A percentile compares a stretch with the other conserved stretches of the same genome.
Conservation (phyloP, 2,113 vertebrate genomes). For the Pipa parva region DNA sequence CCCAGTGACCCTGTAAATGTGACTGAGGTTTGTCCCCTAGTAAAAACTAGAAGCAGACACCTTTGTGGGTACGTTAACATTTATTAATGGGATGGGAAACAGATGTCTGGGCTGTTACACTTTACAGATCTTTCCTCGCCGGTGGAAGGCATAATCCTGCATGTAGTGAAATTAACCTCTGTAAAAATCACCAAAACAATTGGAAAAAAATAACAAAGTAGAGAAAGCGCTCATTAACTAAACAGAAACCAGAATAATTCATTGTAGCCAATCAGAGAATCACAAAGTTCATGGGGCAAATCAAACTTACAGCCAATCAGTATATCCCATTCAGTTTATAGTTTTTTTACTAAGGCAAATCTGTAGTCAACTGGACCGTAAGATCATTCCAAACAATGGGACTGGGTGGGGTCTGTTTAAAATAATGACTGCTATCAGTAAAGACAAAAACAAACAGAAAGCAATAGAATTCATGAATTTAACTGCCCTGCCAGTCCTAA, state of each 20-base stretch:
- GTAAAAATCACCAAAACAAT: conserved; percentile 37
- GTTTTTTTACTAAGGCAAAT: background rate
- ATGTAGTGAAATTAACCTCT: conserved; percentile 44
- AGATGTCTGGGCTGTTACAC: conserved; percentile 42
- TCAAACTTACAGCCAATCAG: background rate
- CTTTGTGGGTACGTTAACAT: conserved; percentile 49
- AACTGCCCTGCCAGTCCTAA: background rate
- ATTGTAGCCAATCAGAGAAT: background rate
- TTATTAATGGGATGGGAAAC: conserved; percentile 44
- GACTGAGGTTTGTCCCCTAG: conserved; percentile 42
- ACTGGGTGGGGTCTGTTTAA: too few relatives aligned
- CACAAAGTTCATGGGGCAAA: background rate
- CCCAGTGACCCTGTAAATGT: conserved; percentile 14
- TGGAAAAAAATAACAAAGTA: conserved; percentile 39
- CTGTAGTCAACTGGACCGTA: background rate
- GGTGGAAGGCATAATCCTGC: conserved; percentile 39
- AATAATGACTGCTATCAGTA: too few relatives aligned
- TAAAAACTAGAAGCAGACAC: conserved; percentile 50
- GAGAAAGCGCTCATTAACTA: conserved; percentile 54
- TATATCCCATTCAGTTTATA: background rate
- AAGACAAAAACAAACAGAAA: too few relatives aligned
- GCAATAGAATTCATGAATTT: background rate
- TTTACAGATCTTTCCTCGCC: conserved; percentile 50
- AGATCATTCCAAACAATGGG: too few relatives aligned
- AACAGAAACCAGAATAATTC: conserved; percentile 32